Percentiles rank a stretch among this genome's conserved stretches.
These are phyloP conservation scores for Bombylius major DNA, from an alignment of 2,888 invertebrate genomes.

Conservation along the genomic window DNA sequence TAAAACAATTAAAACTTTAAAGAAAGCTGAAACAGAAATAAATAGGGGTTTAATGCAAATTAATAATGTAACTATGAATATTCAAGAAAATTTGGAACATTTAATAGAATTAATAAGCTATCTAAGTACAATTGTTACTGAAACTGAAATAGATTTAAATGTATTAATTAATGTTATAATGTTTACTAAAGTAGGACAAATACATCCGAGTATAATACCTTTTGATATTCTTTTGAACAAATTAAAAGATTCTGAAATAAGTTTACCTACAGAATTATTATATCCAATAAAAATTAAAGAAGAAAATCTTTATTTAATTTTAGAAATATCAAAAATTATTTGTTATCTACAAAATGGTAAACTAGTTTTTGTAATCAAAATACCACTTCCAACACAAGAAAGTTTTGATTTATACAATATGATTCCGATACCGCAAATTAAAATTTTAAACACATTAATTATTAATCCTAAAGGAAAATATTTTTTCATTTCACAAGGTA, in stretches of 20 bases:
- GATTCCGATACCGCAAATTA: background rate
- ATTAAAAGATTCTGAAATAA: background rate
- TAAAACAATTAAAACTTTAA: background rate
- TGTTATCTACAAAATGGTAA: background rate
- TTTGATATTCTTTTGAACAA: background rate
- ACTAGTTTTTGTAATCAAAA: background rate
- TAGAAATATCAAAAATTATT: background rate
- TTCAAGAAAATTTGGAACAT: background rate
- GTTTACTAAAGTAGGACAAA: background rate
- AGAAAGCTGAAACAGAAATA: background rate
- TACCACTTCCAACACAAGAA: background rate
- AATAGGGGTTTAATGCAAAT: background rate
- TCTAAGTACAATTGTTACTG: background rate
- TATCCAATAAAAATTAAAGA: background rate
- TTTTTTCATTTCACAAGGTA: background rate
- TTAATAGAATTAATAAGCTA: background rate
- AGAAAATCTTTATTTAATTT: background rate
- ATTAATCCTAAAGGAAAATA: background rate
- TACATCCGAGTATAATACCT: background rate
- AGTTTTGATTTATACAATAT: background rate
- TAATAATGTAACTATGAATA: background rate
- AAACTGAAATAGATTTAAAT: background rate
- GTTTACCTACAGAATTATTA: background rate
- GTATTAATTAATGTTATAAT: background rate
- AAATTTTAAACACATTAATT: background rate